Evolutionary conservation across 2,113 vertebrate genomes (phyloP).

Genomic region (Clarias batrachus): DNA sequence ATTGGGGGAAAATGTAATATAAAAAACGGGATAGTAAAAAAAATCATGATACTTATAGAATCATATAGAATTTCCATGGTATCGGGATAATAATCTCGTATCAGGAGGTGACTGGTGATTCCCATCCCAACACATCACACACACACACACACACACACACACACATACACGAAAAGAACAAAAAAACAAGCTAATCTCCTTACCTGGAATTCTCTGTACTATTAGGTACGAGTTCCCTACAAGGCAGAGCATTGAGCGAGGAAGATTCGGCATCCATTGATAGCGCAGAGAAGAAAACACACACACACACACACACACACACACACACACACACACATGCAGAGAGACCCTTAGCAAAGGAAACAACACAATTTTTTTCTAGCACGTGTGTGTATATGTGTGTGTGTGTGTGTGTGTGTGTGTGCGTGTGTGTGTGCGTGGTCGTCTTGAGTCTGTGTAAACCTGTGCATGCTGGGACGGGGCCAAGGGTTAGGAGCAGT

Average conservation of each 20-base stretch:
- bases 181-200: neutral
- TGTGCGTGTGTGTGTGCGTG: neutral
- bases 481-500: conserved; percentile 36
- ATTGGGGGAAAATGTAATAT: too few species aligned
- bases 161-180: neutral
- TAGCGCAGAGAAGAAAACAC: conserved; percentile 66
- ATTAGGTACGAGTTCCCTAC: conserved; percentile 69
- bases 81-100: too few species aligned
- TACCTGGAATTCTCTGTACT: conserved; percentile 69
- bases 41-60: too few species aligned
- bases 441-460: neutral
- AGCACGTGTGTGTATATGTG: neutral
- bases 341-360: conserved; percentile 53
- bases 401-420: neutral
- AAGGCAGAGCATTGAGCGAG: conserved; percentile 46
- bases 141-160: neutral
- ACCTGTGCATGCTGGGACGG: conserved; percentile 36
- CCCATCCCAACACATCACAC: neutral
- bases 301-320: conserved; percentile 42
- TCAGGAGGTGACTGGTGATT: too few species aligned
- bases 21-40: too few species aligned
- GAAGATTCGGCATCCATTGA: conserved; percentile 64
- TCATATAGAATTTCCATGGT: too few species aligned
- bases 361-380: conserved; percentile 40
- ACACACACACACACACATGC: neutral